A percentile compares a stretch with the other conserved stretches of the same genome.
Conservation (phyloP, 2,888 invertebrate species). For the Homarus gammarus region DNA sequence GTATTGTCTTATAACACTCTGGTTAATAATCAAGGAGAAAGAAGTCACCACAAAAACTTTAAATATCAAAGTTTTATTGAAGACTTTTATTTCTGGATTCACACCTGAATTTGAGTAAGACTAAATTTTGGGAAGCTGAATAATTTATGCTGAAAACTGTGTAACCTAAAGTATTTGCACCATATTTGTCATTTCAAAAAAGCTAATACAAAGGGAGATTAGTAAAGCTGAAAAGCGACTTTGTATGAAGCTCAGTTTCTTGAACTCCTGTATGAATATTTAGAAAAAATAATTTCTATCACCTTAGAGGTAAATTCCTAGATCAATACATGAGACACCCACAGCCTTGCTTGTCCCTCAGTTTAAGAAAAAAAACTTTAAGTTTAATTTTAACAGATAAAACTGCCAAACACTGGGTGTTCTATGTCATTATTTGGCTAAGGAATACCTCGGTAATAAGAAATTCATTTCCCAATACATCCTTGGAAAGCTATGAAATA, state of each 20-base stretch:
- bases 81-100: constrained; percentile 23
- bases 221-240: constrained; percentile 32
- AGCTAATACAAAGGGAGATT: constrained; percentile 23
- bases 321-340: background rate
- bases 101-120: constrained; percentile 21
- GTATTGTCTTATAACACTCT: background rate
- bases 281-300: background rate
- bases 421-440: background rate
- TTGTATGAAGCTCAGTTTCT: background rate
- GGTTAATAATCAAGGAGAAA: background rate
- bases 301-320: background rate
- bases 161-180: background rate
- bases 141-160: background rate
- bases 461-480: background rate
- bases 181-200: background rate
- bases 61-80: constrained; percentile 24
- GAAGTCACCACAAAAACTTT: background rate
- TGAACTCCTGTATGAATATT: background rate
- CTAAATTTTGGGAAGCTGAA: constrained; percentile 12
- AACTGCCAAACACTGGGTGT: background rate
- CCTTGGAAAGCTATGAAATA: background rate
- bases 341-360: no score
- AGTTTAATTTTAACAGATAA: no score
- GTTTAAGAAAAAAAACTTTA: no score
- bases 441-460: background rate